Conservation (phyloP, 1,140 invertebrate genomes). For the Drosophila biarmipes region DNA sequence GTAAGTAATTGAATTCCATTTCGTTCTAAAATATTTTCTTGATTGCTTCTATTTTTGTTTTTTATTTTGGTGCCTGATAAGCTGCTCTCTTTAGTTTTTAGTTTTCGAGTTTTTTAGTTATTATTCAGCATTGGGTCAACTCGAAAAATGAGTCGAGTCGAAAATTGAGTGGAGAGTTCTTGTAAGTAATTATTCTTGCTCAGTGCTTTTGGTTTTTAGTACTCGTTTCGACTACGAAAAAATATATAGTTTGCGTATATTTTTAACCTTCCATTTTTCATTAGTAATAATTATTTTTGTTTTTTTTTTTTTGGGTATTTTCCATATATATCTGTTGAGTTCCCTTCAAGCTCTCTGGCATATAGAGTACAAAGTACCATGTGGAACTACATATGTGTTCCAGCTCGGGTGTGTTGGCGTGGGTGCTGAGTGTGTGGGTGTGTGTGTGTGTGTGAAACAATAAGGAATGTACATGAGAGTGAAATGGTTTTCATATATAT, state of each 20-base stretch:
- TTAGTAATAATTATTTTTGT: slow-evolving; percentile 28
- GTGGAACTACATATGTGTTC: slow-evolving; percentile 27
- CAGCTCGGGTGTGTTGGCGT: slow-evolving; percentile 27
- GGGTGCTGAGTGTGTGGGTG: slow-evolving; percentile 19
- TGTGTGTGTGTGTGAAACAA: slow-evolving; percentile 21
- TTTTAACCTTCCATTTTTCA: slow-evolving; percentile 45
- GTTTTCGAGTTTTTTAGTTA: slow-evolving; percentile 50
- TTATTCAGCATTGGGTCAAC: slow-evolving; percentile 74
- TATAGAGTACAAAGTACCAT: slow-evolving; percentile 42
- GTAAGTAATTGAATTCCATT: slow-evolving; percentile 42
- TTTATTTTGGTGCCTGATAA: slow-evolving; percentile 67
- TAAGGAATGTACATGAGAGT: slow-evolving; percentile 54
- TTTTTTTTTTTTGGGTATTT: slow-evolving; percentile 30
- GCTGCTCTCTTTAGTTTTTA: slow-evolving; percentile 56
- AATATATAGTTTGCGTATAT: slow-evolving; percentile 49
- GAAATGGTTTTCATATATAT: slow-evolving; percentile 47
- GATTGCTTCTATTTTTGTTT: slow-evolving; percentile 50
- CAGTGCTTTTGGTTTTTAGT: slow-evolving; percentile 67
- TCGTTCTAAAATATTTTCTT: slow-evolving; percentile 67
- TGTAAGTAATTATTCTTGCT: slow-evolving; percentile 55
- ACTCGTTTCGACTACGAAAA: slow-evolving; percentile 47
- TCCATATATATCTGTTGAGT: slow-evolving; percentile 43
- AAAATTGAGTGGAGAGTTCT: slow-evolving; percentile 49
- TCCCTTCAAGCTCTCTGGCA: slow-evolving; percentile 49
- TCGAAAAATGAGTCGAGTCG: slow-evolving; percentile 57